phyloP scores from a whole-genome alignment of 2,113 vertebrate species.

The Pteronura brasiliensis region DNA sequence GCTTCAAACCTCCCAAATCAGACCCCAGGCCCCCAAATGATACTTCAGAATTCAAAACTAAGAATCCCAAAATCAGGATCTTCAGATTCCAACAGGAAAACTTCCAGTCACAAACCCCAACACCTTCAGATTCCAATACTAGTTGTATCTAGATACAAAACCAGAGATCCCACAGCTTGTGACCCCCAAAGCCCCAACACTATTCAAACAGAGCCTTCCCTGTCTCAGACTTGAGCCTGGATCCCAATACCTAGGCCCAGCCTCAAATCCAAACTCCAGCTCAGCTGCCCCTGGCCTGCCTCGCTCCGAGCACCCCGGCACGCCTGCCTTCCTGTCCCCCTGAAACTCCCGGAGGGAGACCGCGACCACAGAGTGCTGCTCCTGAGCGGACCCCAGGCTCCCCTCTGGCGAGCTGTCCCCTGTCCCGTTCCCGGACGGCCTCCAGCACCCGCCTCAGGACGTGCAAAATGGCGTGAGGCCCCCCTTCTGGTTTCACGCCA shows the following conservation, averaged over 20 bases:
- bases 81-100: neutral
- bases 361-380: fast-evolving
- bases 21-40: neutral
- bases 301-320: neutral
- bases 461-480: conserved; percentile 21
- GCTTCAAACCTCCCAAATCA: neutral
- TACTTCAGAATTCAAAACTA: neutral
- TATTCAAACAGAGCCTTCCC: neutral
- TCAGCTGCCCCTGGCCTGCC: neutral
- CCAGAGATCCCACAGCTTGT: neutral
- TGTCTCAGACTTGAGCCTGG: too few species aligned
- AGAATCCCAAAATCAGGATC: neutral
- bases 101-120: neutral
- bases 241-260: neutral
- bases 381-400: too few species aligned
- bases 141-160: neutral
- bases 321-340: fast-evolving
- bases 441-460: conserved; percentile 32
- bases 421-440: neutral
- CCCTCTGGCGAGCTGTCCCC: too few species aligned
- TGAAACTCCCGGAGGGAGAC: neutral
- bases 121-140: neutral
- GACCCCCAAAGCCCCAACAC: neutral
- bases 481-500: neutral
- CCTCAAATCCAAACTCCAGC: neutral